These are phyloP conservation scores for Serinus canaria DNA, from an alignment of 2,113 vertebrate genomes.

Conservation along the genomic window DNA sequence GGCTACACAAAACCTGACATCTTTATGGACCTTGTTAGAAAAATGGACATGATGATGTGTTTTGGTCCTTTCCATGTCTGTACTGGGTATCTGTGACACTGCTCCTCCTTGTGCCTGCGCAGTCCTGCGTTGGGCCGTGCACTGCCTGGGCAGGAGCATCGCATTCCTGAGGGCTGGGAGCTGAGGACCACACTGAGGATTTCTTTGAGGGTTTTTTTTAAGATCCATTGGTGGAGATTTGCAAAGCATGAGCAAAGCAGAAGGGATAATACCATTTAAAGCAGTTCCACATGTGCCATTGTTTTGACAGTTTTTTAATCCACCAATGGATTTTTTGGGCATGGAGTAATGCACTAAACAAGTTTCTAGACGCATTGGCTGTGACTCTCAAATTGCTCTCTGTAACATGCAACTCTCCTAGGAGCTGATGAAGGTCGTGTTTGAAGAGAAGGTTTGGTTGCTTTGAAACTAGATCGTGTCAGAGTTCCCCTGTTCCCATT, in stretches of 20 bases:
- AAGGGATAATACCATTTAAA: background rate
- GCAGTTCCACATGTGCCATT: background rate
- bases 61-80: background rate
- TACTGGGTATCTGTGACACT: background rate
- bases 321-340: background rate
- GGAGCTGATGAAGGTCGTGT: background rate
- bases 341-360: background rate
- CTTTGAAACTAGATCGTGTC: background rate
- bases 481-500: background rate
- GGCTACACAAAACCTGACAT: background rate
- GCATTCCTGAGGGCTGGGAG: background rate
- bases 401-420: background rate
- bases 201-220: background rate
- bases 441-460: background rate
- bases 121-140: background rate
- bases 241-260: background rate
- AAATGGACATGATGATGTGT: background rate
- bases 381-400: background rate
- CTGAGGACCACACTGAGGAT: rapidly evolving
- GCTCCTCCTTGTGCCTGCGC: rapidly evolving
- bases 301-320: background rate
- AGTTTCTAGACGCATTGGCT: background rate
- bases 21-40: background rate
- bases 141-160: background rate
- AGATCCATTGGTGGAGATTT: background rate